A percentile compares a stretch with the other conserved stretches of the same genome.
phyloP scores from a whole-genome alignment of 2,113 vertebrate genomes.

The Callaeas wilsoni region DNA sequence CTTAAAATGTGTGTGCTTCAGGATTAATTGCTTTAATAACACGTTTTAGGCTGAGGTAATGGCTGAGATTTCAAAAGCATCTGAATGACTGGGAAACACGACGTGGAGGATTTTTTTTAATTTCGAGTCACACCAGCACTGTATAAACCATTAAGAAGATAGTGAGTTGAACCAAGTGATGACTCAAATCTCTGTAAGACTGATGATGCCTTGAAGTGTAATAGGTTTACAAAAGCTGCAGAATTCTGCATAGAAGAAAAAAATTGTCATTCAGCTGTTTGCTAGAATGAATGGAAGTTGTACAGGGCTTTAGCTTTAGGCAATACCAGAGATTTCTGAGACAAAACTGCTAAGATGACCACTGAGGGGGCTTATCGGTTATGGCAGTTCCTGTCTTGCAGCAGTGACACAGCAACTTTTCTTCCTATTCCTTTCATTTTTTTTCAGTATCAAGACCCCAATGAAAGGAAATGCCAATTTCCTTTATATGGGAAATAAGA shows the following conservation, averaged over 20 bases:
- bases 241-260: not conserved
- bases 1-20: not conserved
- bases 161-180: not conserved
- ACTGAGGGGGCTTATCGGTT: slow-evolving; percentile 38
- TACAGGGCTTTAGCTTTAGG: not conserved
- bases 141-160: not conserved
- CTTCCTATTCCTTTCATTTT: slow-evolving; percentile 3
- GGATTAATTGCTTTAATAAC: not conserved
- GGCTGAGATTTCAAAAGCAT: not conserved
- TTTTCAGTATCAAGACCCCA: not conserved
- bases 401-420: slow-evolving; percentile 25
- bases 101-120: not conserved
- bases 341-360: not conserved
- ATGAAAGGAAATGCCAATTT: not conserved
- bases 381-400: slow-evolving; percentile 54
- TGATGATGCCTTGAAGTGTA: not conserved
- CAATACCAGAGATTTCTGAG: slow-evolving; percentile 6
- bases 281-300: not conserved
- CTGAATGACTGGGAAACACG: not conserved
- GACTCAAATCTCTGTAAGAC: not conserved
- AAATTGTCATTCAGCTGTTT: not conserved
- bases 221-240: not conserved
- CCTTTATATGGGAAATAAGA: not conserved
- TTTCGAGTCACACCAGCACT: not conserved
- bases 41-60: not conserved